phyloP scores from a whole-genome alignment of 1,140 invertebrate species.

The Drosophila pallidifrons region DNA sequence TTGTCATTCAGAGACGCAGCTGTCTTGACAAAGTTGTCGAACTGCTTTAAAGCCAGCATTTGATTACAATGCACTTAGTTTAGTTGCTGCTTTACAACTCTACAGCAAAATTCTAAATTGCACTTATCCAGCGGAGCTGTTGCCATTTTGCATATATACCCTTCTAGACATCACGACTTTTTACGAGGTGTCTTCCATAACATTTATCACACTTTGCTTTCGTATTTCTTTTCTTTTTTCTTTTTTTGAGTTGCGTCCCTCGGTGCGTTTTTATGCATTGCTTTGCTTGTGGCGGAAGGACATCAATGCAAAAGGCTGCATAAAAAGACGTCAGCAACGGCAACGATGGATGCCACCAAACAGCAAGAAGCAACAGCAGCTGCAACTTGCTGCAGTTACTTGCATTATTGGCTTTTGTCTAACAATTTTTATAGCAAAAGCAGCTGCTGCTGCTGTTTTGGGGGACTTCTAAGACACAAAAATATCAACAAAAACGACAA shows the following conservation, averaged over 20 bases:
- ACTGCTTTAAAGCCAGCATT: no score
- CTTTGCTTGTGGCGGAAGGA: conserved; percentile 24
- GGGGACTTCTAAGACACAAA: neutral
- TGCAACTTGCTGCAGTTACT: conserved; percentile 39
- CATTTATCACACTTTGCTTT: conserved; percentile 65
- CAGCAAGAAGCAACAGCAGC: conserved; percentile 20
- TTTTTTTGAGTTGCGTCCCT: conserved; percentile 17
- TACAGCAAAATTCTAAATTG: no score
- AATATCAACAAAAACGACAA: conserved; percentile 12
- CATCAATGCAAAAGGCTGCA: conserved; percentile 16
- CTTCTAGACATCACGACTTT: neutral
- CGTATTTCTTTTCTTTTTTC: neutral
- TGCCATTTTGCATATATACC: conserved; percentile 4
- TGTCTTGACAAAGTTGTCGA: no score
- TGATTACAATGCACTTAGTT: no score
- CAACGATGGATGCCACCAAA: conserved; percentile 7
- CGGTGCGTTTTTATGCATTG: conserved; percentile 36
- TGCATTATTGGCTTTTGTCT: conserved; percentile 46
- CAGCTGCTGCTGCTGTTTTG: conserved; percentile 33
- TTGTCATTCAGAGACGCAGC: no score
- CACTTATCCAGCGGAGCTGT: no score
- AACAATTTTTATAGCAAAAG: conserved; percentile 29
- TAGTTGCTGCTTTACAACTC: no score
- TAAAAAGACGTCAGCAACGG: conserved; percentile 2
- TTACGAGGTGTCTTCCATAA: conserved; percentile 20